phyloP scores from a whole-genome alignment of 2,888 invertebrate species.

The Andrena trimmerana region DNA sequence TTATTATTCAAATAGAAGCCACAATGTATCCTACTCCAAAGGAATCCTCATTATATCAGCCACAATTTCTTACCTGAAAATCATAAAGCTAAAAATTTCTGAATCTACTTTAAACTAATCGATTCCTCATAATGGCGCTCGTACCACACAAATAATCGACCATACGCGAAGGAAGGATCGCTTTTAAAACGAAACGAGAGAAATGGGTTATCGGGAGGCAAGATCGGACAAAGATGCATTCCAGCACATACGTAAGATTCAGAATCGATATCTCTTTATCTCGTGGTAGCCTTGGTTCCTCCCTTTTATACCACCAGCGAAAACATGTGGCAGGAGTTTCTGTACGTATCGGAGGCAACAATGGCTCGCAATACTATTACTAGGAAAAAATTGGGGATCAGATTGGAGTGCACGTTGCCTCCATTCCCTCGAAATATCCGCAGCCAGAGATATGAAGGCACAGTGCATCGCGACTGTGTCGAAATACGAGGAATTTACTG shows the following conservation, averaged over 20 bases:
- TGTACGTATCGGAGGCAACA: background rate
- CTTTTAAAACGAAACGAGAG: background rate
- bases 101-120: too few relatives aligned
- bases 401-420: conserved; percentile 30
- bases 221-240: background rate
- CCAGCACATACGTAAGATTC: background rate
- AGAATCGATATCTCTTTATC: background rate
- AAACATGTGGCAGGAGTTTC: conserved; percentile 13
- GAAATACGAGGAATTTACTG: conserved; percentile 43
- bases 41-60: too few relatives aligned
- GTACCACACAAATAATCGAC: too few relatives aligned
- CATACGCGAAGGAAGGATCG: too few relatives aligned
- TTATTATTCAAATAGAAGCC: too few relatives aligned
- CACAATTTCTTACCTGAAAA: too few relatives aligned
- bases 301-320: background rate
- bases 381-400: conserved; percentile 10
- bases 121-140: too few relatives aligned
- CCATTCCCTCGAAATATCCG: conserved; percentile 19
- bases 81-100: too few relatives aligned
- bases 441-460: conserved; percentile 20
- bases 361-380: background rate
- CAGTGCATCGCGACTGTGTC: background rate
- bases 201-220: background rate
- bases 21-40: too few relatives aligned
- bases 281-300: background rate